Percentiles rank a stretch among this genome's conserved stretches.
phyloP scores from a whole-genome alignment of 2,113 vertebrate species.

The Chaetura pelagica region DNA sequence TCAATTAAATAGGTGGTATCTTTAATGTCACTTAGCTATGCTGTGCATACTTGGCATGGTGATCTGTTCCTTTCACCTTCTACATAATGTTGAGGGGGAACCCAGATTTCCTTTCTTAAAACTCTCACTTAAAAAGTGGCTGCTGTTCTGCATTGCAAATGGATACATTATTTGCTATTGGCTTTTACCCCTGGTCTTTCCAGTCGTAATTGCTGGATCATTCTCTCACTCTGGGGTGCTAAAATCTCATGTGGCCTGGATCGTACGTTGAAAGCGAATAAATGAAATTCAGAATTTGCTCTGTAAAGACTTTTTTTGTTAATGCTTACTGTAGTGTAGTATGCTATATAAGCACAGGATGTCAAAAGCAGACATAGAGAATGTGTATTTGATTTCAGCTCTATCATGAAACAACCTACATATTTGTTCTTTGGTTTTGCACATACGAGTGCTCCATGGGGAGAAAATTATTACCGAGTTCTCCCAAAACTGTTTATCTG shows the following conservation, averaged over 20 bases:
- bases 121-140: not conserved
- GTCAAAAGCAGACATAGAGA: not conserved
- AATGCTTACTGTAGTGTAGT: not conserved
- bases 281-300: not conserved
- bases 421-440: not conserved
- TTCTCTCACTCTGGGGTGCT: not conserved
- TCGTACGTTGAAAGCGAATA: not conserved
- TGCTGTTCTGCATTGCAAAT: not conserved
- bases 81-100: not conserved
- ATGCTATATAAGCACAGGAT: not conserved
- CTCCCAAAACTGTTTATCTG: not conserved
- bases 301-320: not conserved
- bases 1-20: not conserved
- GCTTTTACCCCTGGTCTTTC: not conserved
- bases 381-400: not conserved
- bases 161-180: not conserved
- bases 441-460: not conserved
- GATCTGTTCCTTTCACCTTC: not conserved
- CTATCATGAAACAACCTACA: not conserved
- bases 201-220: not conserved
- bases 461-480: not conserved
- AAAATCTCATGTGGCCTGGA: not conserved
- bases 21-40: not conserved
- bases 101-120: not conserved
- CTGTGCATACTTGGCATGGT: not conserved